Conservation (phyloP, 2,888 invertebrate genomes). For the Flexamia atlantica region DNA sequence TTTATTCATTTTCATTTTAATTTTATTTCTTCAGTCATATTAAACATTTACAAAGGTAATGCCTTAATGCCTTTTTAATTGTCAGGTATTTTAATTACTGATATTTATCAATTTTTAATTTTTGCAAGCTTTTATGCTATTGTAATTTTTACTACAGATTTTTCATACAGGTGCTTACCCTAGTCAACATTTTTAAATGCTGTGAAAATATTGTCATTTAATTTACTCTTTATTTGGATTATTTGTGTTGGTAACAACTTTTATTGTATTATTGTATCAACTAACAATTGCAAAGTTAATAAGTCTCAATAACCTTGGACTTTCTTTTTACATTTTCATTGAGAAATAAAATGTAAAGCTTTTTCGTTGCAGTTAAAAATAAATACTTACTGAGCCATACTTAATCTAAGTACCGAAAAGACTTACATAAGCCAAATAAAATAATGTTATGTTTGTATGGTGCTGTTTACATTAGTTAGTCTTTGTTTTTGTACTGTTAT, state of each 20-base stretch:
- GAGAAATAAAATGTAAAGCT: background rate
- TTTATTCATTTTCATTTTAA: too few relatives aligned
- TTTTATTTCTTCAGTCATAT: too few relatives aligned
- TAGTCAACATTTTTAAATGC: background rate
- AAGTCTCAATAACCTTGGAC: background rate
- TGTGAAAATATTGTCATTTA: slow-evolving; percentile 4
- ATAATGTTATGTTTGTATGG: background rate
- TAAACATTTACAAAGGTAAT: too few relatives aligned
- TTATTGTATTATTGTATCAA: too few relatives aligned
- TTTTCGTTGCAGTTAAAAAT: background rate
- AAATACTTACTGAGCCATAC: background rate
- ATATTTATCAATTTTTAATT: background rate
- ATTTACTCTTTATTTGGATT: background rate
- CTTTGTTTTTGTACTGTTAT: background rate
- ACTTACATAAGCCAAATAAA: slow-evolving; percentile 16
- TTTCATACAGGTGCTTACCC: background rate
- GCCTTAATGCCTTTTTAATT: background rate
- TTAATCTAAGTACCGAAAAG: background rate
- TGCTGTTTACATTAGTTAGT: background rate
- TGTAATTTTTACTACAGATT: background rate
- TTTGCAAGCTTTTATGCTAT: background rate
- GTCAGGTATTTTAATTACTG: background rate
- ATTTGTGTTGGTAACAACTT: too few relatives aligned
- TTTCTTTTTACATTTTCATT: background rate
- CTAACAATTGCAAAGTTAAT: background rate